phyloP scores from a whole-genome alignment of 2,113 vertebrate species.

The Mormyrus lacerda region DNA sequence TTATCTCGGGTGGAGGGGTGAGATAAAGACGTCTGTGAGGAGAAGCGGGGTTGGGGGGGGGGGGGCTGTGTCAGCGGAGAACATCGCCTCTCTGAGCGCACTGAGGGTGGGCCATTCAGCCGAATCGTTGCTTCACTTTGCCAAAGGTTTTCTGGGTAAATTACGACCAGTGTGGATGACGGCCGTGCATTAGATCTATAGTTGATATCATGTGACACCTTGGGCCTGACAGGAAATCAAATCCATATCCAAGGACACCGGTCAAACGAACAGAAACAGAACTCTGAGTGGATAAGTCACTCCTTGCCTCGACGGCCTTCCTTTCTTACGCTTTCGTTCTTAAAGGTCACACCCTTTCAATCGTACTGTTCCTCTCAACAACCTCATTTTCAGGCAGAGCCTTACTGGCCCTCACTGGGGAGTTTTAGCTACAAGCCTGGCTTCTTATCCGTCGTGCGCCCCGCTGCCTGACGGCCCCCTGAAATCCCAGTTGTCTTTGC shows the following conservation, averaged over 20 bases:
- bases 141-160: not conserved
- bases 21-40: not conserved
- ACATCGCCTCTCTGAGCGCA: not conserved
- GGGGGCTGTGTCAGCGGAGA: not conserved
- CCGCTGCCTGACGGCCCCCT: not conserved
- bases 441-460: not conserved
- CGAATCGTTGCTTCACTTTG: not conserved
- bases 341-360: not conserved
- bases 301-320: not conserved
- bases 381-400: not conserved
- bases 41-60: not conserved
- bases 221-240: not conserved
- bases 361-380: not conserved
- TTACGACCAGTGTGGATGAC: not conserved
- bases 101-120: not conserved
- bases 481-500: not conserved
- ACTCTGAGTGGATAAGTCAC: not conserved
- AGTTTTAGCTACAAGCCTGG: not conserved
- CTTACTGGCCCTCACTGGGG: not conserved
- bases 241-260: not conserved
- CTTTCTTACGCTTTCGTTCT: not conserved
- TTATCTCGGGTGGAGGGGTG: not conserved
- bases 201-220: not conserved
- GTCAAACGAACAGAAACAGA: not conserved
- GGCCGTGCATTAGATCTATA: not conserved